Conservation (phyloP, 2,888 invertebrate species). For the Diloba caeruleocephala region DNA sequence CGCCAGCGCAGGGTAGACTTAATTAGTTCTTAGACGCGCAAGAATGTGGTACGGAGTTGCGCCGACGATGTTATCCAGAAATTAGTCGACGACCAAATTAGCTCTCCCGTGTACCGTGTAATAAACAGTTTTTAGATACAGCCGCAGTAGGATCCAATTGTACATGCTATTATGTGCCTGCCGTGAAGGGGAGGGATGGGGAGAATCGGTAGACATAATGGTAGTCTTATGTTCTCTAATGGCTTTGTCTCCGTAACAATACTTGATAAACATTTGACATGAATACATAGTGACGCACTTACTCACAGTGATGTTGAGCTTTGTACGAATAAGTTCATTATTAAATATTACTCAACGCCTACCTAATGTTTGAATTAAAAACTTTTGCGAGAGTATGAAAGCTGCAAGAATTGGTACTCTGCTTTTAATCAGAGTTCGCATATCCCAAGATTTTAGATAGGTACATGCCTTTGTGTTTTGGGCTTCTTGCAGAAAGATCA, state of each 20-base stretch:
- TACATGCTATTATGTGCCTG: slow-evolving; percentile 32
- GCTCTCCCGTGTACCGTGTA: slow-evolving; percentile 46
- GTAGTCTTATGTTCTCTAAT: slow-evolving; percentile 35
- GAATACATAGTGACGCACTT: too few species aligned
- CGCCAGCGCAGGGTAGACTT: slow-evolving; percentile 64
- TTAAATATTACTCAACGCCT: too few species aligned
- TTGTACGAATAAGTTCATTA: too few species aligned
- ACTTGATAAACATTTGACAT: too few species aligned
- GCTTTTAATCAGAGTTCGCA: too few species aligned
- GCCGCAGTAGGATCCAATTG: slow-evolving; percentile 37
- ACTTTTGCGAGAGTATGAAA: too few species aligned
- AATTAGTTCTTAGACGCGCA: slow-evolving; percentile 83
- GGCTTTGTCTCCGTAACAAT: slow-evolving; percentile 13
- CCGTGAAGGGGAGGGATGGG: not conserved
- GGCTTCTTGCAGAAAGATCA: too few species aligned
- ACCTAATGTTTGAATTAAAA: too few species aligned
- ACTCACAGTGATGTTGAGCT: too few species aligned
- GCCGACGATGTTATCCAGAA: slow-evolving; percentile 62
- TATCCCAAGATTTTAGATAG: too few species aligned
- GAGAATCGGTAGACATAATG: slow-evolving; percentile 18
- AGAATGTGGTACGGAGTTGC: slow-evolving; percentile 68
- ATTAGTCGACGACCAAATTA: slow-evolving; percentile 70
- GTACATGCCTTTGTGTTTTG: too few species aligned
- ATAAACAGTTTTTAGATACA: slow-evolving; percentile 53
- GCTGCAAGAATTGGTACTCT: too few species aligned